Evolutionary conservation across 2,113 vertebrate species (phyloP).

Genomic region (Oncorhynchus mykiss): DNA sequence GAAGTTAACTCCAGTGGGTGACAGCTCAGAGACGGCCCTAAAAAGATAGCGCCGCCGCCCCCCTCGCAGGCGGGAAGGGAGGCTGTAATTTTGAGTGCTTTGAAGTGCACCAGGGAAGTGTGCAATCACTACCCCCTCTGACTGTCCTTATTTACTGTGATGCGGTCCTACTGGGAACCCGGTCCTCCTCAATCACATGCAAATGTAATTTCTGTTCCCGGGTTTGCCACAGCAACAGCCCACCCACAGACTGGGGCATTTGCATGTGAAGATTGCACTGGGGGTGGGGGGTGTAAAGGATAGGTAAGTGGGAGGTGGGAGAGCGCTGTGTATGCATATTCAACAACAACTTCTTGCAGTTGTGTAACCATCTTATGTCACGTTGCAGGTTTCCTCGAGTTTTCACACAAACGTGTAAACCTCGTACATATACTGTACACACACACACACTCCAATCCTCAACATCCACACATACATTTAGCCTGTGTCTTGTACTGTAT

Average conservation of each 20-base stretch:
- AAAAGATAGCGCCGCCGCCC: background rate
- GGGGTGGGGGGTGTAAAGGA: background rate
- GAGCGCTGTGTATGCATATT: background rate
- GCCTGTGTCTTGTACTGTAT: no score
- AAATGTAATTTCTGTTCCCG: constrained; percentile 57
- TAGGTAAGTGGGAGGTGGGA: background rate
- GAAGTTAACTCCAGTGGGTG: no score
- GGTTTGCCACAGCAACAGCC: constrained; percentile 37
- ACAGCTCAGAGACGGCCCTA: background rate
- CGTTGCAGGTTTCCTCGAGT: background rate
- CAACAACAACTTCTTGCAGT: background rate
- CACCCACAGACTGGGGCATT: constrained; percentile 49
- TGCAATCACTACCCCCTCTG: constrained; percentile 41
- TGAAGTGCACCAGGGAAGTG: constrained; percentile 23
- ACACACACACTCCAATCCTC: background rate
- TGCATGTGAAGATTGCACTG: constrained; percentile 50
- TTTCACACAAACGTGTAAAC: background rate
- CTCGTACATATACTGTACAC: background rate
- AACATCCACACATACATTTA: background rate
- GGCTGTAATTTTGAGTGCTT: background rate
- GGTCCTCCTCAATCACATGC: constrained; percentile 48
- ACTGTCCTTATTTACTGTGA: constrained; percentile 24
- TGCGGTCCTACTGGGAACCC: constrained; percentile 20
- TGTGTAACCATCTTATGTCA: background rate
- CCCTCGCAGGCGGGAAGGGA: background rate